Percentiles rank a stretch among this genome's conserved stretches.
These are phyloP conservation scores for Theonella swinhoei DNA, from an alignment of 37 sponge, comb jelly and placozoan genomes.

Conservation along the genomic window DNA sequence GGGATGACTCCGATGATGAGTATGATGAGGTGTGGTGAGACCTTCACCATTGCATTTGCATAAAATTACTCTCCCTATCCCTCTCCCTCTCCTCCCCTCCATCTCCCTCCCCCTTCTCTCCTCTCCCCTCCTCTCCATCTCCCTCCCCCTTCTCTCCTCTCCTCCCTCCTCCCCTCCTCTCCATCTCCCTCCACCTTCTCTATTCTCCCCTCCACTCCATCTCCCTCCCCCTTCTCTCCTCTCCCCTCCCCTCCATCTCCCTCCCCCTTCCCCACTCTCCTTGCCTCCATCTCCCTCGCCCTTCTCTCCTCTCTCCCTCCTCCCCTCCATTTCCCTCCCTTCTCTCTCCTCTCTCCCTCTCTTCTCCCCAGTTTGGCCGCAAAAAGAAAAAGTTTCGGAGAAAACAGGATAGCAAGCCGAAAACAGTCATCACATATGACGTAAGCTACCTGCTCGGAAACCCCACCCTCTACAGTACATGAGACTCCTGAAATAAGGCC, in stretches of 20 bases:
- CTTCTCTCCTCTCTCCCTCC: neutral
- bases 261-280: neutral
- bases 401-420: neutral
- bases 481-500: too few species aligned
- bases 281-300: neutral
- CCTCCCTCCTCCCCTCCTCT: neutral
- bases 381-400: slow-evolving; percentile 84
- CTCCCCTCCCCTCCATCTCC: neutral
- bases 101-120: too few species aligned
- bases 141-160: neutral
- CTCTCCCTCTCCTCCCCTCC: too few species aligned
- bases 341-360: neutral
- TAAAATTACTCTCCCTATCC: too few species aligned
- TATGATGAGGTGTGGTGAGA: slow-evolving; percentile 87
- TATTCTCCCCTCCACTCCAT: neutral
- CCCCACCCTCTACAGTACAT: neutral
- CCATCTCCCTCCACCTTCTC: neutral
- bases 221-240: neutral
- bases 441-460: too few species aligned
- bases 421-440: neutral
- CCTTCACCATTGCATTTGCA: neutral
- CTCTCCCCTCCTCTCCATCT: neutral
- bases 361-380: slow-evolving; percentile 77
- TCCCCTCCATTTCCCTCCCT: neutral
- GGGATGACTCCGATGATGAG: slow-evolving; percentile 93